Evolutionary conservation across 2,888 invertebrate genomes (phyloP).

Genomic region (Timema podura): DNA sequence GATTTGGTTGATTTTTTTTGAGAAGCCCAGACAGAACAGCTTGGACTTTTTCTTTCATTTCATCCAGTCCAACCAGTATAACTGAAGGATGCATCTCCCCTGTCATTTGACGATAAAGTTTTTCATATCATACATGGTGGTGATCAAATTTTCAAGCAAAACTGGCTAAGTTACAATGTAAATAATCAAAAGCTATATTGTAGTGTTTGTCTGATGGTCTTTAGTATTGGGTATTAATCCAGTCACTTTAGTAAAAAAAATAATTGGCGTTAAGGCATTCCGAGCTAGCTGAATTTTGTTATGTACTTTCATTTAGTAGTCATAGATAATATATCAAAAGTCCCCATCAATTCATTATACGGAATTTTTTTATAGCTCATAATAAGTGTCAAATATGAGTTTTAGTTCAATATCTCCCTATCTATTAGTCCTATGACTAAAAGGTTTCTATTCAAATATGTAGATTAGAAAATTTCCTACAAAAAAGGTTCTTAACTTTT

Average conservation of each 20-base stretch:
- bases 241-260: neutral
- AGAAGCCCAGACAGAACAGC: too few relatives aligned
- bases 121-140: neutral
- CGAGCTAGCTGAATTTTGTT: neutral
- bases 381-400: too few relatives aligned
- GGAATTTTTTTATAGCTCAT: neutral
- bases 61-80: too few relatives aligned
- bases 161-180: slow-evolving; percentile 4
- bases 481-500: too few relatives aligned
- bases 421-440: too few relatives aligned
- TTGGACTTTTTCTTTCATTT: too few relatives aligned
- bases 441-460: too few relatives aligned
- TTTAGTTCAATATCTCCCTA: too few relatives aligned
- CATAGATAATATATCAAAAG: neutral
- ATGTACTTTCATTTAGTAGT: neutral
- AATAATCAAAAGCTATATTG: neutral
- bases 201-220: neutral
- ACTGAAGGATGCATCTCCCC: too few relatives aligned
- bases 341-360: neutral
- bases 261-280: neutral
- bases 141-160: slow-evolving; percentile 5
- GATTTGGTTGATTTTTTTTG: too few relatives aligned
- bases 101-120: too few relatives aligned
- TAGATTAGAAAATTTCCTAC: too few relatives aligned
- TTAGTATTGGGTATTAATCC: neutral